Base-by-base conservation (phyloP, 2,888 invertebrate species). In the Lochmaea capreae region DNA sequence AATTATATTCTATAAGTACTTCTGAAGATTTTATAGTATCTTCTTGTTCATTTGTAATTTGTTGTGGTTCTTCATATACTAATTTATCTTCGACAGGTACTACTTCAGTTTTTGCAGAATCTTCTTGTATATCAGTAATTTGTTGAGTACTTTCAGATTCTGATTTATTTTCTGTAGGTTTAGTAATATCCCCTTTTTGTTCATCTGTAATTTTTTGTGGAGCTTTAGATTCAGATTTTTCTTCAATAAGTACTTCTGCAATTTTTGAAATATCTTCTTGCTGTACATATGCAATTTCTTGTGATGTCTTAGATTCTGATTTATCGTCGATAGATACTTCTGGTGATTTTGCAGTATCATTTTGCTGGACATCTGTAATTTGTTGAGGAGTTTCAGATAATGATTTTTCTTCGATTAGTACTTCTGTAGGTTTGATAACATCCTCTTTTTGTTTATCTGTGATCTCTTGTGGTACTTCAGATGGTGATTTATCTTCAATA, bases 361-460 rank as follows among this genome's bases (percentile, higher is more conserved):
- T 8, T 54, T 54, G 52, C n/a, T 54, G n/a, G 18, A 52, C 16
- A 42, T 43, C 18, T 58, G 42, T 65, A 39, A 57, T 65, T 66
- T 4, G 3, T 14, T 57, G 57, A 22, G 57, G 57, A 16, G 10
- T 11, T 57, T 8, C 8, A n/a, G 14, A 49, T 62, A 16, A 42
- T 3, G 67, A 39, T 39, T 57, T n/a, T 33, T 57, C 49, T 63
- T 3, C 12, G 2, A 10, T 43, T 2, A 67, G 18, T 49, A 67
- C 26, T 69, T 75, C 68, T 18, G 72, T 49, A 14, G 16, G 2
- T 43, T 5, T 11, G 3, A 8, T 1, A 9, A 8, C 9, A n/a
- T 3, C 16, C 2, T 10, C 16, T 16, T 6, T 4, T 59, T 33
- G 33, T 22, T 12, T 9, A 12, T 14, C 14, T 1, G 6, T 3